Percentiles rank a stretch among this genome's conserved stretches.
Conservation (phyloP, 2,113 vertebrate genomes). For the Sialia sialis region DNA sequence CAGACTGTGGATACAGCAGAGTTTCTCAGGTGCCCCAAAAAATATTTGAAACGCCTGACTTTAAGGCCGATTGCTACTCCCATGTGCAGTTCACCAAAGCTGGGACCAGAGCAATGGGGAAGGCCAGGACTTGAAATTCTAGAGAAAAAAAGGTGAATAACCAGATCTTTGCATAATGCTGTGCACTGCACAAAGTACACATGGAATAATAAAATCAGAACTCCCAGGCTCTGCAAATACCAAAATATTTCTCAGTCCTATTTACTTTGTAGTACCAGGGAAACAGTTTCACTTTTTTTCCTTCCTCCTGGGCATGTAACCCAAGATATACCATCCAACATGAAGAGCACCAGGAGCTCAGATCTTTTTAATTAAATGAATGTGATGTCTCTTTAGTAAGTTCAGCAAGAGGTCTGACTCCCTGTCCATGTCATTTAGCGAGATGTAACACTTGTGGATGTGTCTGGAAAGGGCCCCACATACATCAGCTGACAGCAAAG, state of each 20-base stretch:
- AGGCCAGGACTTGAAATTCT: not conserved
- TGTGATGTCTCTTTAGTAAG: not conserved
- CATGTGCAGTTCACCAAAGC: not conserved
- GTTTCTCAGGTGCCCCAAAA: not conserved
- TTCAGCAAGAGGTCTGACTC: constrained; percentile 22
- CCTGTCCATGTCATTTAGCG: not conserved
- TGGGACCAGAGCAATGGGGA: fast-evolving
- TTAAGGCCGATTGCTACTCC: not conserved
- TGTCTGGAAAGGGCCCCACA: not conserved
- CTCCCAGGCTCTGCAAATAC: not conserved
- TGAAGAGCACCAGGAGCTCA: not conserved
- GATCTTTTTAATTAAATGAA: not conserved
- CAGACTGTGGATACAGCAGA: not conserved
- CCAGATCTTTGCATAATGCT: not conserved
- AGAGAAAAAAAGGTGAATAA: not conserved
- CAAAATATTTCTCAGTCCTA: not conserved
- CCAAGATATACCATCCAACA: not conserved
- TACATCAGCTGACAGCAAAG: not conserved
- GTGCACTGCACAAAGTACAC: not conserved
- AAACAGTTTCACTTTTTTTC: not conserved
- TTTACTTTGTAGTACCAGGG: not conserved
- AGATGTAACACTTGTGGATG: not conserved
- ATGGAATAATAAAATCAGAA: not conserved
- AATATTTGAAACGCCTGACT: not conserved
- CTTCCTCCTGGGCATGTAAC: not conserved